These are phyloP conservation scores for Corythornis cristatus DNA, from an alignment of 2,113 vertebrate species.

Conservation along the genomic window DNA sequence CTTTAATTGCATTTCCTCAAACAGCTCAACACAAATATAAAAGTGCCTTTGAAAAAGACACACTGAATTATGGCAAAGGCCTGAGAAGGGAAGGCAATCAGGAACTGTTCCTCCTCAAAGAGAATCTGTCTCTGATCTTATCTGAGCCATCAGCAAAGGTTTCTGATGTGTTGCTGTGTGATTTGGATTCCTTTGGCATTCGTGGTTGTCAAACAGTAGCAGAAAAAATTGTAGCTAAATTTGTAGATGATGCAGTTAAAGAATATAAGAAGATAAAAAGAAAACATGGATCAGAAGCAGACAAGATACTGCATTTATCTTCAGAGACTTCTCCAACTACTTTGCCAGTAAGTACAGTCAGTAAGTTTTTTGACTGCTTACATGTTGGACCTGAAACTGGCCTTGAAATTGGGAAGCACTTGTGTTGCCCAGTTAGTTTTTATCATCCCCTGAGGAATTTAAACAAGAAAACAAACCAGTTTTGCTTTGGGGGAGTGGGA, in stretches of 20 bases:
- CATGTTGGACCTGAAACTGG: background rate
- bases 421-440: background rate
- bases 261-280: conserved; percentile 63
- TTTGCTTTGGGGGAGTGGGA: background rate
- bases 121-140: background rate
- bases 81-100: background rate
- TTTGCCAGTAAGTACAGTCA: conserved; percentile 44
- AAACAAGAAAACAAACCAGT: background rate
- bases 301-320: background rate
- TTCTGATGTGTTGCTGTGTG: background rate
- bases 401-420: background rate
- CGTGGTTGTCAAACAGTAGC: background rate
- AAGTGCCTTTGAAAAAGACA: conserved; percentile 21
- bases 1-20: conserved; percentile 26
- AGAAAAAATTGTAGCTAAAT: conserved; percentile 42
- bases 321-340: background rate
- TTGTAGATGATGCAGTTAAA: conserved; percentile 44
- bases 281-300: conserved; percentile 18
- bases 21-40: conserved; percentile 7
- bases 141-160: background rate
- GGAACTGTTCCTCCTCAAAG: background rate
- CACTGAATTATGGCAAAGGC: background rate
- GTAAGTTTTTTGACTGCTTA: background rate
- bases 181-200: background rate
- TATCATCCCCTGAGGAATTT: background rate